Percentiles rank a stretch among this genome's conserved stretches.
Evolutionary conservation across 2,113 vertebrate genomes (phyloP).

Genomic region (Heterotilapia buettikoferi): DNA sequence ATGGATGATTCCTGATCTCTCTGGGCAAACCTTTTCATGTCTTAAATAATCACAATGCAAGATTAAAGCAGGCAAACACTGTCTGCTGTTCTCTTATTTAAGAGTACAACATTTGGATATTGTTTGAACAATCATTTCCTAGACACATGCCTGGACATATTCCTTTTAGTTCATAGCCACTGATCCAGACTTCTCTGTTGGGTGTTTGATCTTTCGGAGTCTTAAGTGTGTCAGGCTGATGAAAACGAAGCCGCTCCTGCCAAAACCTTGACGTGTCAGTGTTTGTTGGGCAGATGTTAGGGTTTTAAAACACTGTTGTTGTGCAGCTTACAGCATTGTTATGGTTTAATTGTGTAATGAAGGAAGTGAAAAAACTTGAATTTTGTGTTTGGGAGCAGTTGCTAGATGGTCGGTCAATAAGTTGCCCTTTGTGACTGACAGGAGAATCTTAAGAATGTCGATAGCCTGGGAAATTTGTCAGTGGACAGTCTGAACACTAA

Average conservation of each 20-base stretch:
- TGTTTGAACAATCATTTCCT: background rate
- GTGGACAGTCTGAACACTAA: conserved; percentile 41
- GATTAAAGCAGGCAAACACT: background rate
- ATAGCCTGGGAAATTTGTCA: conserved; percentile 55
- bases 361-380: background rate
- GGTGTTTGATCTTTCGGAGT: background rate
- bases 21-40: background rate
- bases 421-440: conserved; percentile 62
- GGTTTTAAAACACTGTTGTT: background rate
- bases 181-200: background rate
- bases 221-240: background rate
- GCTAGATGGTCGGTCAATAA: conserved; percentile 55
- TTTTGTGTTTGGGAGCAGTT: conserved; percentile 1
- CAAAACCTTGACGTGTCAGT: background rate
- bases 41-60: background rate
- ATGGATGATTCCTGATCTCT: background rate
- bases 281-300: background rate
- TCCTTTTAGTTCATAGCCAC: background rate
- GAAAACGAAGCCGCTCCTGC: background rate
- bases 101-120: background rate
- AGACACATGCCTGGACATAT: background rate
- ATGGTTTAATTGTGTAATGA: background rate
- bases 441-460: conserved; percentile 74
- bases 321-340: background rate
- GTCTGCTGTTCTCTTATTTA: background rate